phyloP scores from a whole-genome alignment of 2,113 vertebrate species.

The Thomomys bottae region DNA sequence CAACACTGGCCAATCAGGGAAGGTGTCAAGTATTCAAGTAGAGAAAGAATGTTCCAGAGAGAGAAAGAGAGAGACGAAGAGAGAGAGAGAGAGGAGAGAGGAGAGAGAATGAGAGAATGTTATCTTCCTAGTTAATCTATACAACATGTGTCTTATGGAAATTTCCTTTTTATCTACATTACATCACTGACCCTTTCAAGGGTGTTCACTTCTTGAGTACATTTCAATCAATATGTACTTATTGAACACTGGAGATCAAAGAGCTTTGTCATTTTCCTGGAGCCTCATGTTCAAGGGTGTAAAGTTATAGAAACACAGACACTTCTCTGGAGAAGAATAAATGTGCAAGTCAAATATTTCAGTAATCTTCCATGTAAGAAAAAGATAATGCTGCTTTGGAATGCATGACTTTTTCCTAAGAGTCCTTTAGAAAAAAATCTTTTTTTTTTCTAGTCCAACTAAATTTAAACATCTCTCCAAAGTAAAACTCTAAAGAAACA shows the following conservation, averaged over 20 bases:
- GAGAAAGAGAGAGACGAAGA: not conserved
- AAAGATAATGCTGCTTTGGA: conserved; percentile 16
- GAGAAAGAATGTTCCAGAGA: not conserved
- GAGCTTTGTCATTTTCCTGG: not conserved
- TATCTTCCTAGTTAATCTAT: not conserved
- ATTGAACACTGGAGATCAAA: not conserved
- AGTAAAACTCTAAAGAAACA: conserved; percentile 48
- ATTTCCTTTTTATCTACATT: conserved; percentile 53
- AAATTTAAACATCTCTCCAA: conserved; percentile 39
- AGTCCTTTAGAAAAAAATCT: conserved; percentile 8
- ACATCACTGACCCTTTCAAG: conserved; percentile 44
- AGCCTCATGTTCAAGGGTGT: not conserved
- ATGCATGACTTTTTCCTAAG: conserved; percentile 26
- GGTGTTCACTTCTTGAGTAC: conserved; percentile 36
- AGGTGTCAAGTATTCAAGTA: not conserved
- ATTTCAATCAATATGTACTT: conserved; percentile 47
- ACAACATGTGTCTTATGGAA: conserved; percentile 28
- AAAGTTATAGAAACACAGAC: not conserved
- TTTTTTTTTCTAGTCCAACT: conserved; percentile 47
- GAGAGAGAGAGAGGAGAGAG: not conserved
- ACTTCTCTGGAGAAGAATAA: conserved; percentile 20
- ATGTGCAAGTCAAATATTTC: conserved; percentile 52
- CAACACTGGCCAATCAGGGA: not conserved
- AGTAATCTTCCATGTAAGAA: conserved; percentile 32
- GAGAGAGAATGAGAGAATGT: not conserved